Percentiles rank a stretch among this genome's conserved stretches.
These are phyloP conservation scores for Sipunculus nudus DNA, from an alignment of 2,888 invertebrate species.

Conservation along the genomic window DNA sequence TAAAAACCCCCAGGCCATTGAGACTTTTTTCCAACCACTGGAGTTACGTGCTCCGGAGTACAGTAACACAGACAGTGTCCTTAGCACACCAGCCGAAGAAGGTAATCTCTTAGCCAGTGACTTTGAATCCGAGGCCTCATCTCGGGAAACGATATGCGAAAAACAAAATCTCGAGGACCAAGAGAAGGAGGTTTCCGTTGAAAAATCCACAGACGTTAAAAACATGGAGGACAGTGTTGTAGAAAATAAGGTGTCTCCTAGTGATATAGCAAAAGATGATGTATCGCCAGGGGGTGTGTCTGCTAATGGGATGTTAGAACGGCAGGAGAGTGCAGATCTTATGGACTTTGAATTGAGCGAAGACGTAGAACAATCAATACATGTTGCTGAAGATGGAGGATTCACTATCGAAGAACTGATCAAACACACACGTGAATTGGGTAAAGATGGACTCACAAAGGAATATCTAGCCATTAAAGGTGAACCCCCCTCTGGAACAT, in stretches of 20 bases:
- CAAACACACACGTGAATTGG: conserved; percentile 73
- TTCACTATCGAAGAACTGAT: conserved; percentile 80
- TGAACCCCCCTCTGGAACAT: conserved; percentile 86
- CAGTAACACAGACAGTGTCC: background rate
- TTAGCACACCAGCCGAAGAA: conserved; percentile 3
- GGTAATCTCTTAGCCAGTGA: conserved; percentile 46
- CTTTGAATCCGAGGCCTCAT: conserved; percentile 55
- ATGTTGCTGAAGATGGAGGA: conserved; percentile 56
- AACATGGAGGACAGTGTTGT: too few species aligned
- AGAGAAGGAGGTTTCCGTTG: conserved; percentile 55
- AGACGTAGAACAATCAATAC: conserved; percentile 57
- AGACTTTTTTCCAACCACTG: background rate
- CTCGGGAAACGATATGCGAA: conserved; percentile 66
- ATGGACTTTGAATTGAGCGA: too few species aligned
- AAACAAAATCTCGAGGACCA: conserved; percentile 74
- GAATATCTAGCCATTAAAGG: conserved; percentile 90
- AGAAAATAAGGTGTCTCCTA: too few species aligned
- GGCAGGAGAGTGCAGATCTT: too few species aligned
- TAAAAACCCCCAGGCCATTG: too few species aligned
- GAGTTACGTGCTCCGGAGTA: background rate
- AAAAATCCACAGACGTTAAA: too few species aligned
- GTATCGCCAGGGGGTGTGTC: background rate
- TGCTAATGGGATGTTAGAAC: too few species aligned
- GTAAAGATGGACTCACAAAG: conserved; percentile 75
- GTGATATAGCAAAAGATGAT: too few species aligned